These are phyloP conservation scores for Dasypolia templi DNA, from an alignment of 2,888 invertebrate genomes.

Conservation along the genomic window DNA sequence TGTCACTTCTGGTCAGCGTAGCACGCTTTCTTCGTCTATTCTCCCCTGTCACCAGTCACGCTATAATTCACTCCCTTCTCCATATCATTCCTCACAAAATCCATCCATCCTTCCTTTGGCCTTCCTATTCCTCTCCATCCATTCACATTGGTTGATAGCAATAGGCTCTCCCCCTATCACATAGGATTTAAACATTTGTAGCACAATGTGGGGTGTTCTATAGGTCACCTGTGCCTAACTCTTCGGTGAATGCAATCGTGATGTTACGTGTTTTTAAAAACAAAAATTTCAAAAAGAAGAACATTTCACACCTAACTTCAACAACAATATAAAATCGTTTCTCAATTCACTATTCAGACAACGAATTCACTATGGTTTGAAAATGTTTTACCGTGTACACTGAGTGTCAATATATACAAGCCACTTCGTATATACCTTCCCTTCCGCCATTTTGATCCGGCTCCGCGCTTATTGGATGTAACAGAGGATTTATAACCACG, in stretches of 20 bases:
- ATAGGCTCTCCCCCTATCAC: not conserved
- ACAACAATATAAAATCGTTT: not conserved
- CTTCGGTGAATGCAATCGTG: not conserved
- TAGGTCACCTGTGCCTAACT: not conserved
- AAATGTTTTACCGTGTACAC: not conserved
- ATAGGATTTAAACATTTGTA: not conserved
- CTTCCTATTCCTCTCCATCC: no score
- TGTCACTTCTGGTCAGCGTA: no score
- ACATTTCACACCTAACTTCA: not conserved
- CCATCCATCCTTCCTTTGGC: no score
- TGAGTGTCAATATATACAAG: conserved; percentile 13
- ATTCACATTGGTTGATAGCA: not conserved
- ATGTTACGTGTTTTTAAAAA: not conserved
- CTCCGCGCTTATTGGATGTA: conserved; percentile 45
- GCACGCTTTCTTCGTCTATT: not conserved
- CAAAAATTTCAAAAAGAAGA: not conserved
- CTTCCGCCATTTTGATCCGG: conserved; percentile 42
- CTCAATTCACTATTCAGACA: not conserved
- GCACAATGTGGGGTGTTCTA: not conserved
- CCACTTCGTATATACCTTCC: not conserved
- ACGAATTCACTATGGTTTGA: not conserved
- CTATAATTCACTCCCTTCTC: not conserved
- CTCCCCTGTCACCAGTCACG: not conserved
- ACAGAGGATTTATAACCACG: conserved; percentile 60
- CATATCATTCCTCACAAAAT: no score